phyloP scores from a whole-genome alignment of 2,888 invertebrate genomes.

The Ecdyonurus torrentis region DNA sequence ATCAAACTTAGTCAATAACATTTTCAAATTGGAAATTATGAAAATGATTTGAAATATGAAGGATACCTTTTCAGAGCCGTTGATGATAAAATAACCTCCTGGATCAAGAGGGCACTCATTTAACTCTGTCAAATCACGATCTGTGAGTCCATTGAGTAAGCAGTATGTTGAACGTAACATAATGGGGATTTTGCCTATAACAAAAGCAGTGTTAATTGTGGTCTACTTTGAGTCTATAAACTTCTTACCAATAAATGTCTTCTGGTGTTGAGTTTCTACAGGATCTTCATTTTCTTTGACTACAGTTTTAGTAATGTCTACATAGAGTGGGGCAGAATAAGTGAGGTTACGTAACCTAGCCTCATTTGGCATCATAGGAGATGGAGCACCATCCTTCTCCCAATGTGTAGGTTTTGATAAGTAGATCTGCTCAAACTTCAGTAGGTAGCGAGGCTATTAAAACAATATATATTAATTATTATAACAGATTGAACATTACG shows the following conservation, averaged over 20 bases:
- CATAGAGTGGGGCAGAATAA: conserved; percentile 96
- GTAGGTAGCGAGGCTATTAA: conserved; percentile 68
- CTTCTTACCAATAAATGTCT: conserved; percentile 45
- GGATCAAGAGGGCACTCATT: conserved; percentile 99
- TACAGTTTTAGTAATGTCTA: conserved; percentile 95
- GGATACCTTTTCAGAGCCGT: conserved; percentile 86
- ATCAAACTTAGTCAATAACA: not conserved
- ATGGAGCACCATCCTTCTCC: conserved; percentile 99
- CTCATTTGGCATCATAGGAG: conserved; percentile 99
- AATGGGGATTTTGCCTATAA: conserved; percentile 81
- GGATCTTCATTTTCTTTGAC: conserved; percentile 82
- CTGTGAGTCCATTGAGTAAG: conserved; percentile 79
- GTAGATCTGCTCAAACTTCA: conserved; percentile 99
- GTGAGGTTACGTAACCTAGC: conserved; percentile 92
- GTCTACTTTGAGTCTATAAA: no score
- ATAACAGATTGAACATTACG: conserved; percentile 5
- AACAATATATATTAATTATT: conserved; percentile 14
- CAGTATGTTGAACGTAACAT: conserved; percentile 98
- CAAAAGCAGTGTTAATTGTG: not conserved
- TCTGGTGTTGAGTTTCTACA: conserved; percentile 52
- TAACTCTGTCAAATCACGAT: conserved; percentile 97
- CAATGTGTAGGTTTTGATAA: conserved; percentile 99
- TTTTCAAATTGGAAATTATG: not conserved
- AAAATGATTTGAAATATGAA: not conserved
- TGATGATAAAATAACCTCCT: conserved; percentile 98